Base-by-base conservation (phyloP, 2,797 vertebrate genomes). In the Urophycis tenuis region DNA sequence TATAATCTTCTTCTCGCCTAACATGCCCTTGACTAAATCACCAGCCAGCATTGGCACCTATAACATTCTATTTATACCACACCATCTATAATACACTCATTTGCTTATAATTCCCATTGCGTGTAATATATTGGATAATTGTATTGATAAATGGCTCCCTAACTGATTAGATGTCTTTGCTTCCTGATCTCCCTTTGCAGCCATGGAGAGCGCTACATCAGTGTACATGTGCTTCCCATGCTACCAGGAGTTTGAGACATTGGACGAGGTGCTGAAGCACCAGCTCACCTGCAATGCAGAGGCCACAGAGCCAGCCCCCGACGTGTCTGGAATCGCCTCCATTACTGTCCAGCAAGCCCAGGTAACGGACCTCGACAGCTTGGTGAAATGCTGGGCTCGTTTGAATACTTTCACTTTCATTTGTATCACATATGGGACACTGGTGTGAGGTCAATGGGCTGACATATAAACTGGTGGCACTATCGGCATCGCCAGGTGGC, bases 201-300 rank as follows among this genome's bases (percentile, higher is more conserved):
- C 75, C 11, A 94, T 93, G 92, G 93, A 94, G 86, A 87, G 49
- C 49, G 80, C 87, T 60, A 90, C 93, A 29, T 94, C 93, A 0
- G 93, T 95, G 81, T 95, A 94, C 87, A 95, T 95, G 94, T 95
- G 94, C 82, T 95, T 94, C 81, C 94, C 93, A 67, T 95, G 94
- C 90, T 95, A 94, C 85, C 93, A 90, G 88, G 93, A 94, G 90
- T 95, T 94, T 74, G 87, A 91, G 83, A 92, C 93, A 33, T 86
- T 95, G 31, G 94, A 95, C 76, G 94, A 94, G 73, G 94, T 95
- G 17, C 91, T 95, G 0, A 84, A 93, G 75, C 94, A 95, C 86
- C 94, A 95, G 87, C 81, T 94, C 85, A 94, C 92, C 17, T 95
- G 93, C 88, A 91, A 87, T 2, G 91, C 91, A 0, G 94, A 94